Conservation (phyloP, 2,888 invertebrate genomes). For the Caenorhabditis sp. region DNA sequence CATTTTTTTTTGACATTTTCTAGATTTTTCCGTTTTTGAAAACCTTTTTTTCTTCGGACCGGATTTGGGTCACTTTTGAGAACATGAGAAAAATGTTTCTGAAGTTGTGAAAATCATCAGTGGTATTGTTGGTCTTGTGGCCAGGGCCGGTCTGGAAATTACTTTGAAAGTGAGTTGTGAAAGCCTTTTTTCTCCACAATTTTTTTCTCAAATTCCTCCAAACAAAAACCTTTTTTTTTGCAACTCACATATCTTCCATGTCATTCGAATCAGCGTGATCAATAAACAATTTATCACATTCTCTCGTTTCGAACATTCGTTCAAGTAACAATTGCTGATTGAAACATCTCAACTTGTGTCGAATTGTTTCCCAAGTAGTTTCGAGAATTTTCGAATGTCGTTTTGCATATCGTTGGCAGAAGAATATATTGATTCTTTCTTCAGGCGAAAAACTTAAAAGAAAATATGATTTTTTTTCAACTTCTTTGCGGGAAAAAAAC, state of each 20-base stretch:
- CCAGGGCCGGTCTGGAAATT: too few species aligned
- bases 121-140: too few species aligned
- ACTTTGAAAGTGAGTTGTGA: too few species aligned
- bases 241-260: background rate
- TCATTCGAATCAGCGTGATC: background rate
- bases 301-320: conserved; percentile 44
- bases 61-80: too few species aligned
- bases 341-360: conserved; percentile 34
- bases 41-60: too few species aligned
- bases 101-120: too few species aligned
- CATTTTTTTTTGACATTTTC: too few species aligned
- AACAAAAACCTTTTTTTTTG: too few species aligned
- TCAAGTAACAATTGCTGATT: conserved; percentile 59
- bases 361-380: conserved; percentile 19
- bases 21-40: too few species aligned
- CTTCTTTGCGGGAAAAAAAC: background rate
- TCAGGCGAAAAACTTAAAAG: background rate
- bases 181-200: too few species aligned
- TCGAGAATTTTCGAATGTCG: conserved; percentile 24
- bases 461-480: background rate
- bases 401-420: conserved; percentile 46
- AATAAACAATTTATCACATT: conserved; percentile 36
- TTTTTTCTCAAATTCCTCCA: too few species aligned
- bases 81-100: too few species aligned
- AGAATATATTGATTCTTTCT: conserved; percentile 25